Conservation (phyloP, 2,797 vertebrate genomes). For the Prionace glauca region DNA sequence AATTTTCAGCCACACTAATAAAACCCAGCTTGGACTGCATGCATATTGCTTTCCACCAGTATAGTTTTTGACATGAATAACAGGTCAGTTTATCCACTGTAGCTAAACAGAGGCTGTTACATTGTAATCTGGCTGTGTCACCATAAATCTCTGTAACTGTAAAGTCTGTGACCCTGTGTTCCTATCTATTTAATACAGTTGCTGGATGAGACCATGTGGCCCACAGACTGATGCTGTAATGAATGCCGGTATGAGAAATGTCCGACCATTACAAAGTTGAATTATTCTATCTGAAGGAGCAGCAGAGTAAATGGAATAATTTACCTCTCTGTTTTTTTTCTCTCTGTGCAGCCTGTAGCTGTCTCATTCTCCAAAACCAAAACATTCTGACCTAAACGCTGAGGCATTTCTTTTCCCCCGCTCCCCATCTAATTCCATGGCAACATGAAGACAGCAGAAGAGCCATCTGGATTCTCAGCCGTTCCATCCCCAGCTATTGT, state of each 20-base stretch:
- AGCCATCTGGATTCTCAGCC: conserved; percentile 8
- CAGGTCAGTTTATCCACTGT: not conserved
- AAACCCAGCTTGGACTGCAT: not conserved
- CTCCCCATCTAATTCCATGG: not conserved
- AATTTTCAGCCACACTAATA: not conserved
- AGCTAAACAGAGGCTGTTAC: not conserved
- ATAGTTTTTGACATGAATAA: not conserved
- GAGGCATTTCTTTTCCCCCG: not conserved
- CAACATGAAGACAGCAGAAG: not conserved
- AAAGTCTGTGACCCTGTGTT: not conserved
- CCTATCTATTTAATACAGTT: not conserved
- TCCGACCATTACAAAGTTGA: not conserved
- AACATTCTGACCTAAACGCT: not conserved
- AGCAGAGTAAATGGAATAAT: not conserved
- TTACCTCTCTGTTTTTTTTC: not conserved
- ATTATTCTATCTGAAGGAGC: not conserved
- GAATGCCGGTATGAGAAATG: too few species aligned
- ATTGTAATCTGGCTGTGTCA: not conserved
- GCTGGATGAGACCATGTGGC: not conserved
- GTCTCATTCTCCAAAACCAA: conserved; percentile 2
- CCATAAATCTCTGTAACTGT: not conserved
- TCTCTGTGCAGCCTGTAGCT: not conserved
- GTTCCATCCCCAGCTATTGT: conserved; percentile 1
- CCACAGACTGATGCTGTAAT: not conserved
- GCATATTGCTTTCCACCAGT: not conserved